phyloP scores from a whole-genome alignment of 2,888 invertebrate species.

The Netelia melanura region DNA sequence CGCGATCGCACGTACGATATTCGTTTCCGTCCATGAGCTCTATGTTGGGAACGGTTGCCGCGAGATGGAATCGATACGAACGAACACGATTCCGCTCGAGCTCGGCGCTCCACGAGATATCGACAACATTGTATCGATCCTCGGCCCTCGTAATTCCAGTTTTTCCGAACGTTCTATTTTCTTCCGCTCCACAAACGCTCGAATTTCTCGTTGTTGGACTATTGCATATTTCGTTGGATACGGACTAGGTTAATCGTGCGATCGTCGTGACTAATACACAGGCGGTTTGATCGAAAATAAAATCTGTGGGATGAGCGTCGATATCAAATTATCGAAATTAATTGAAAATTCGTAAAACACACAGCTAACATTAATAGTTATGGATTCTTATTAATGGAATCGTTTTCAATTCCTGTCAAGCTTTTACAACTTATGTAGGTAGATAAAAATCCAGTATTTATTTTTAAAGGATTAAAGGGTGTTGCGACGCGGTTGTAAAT shows the following conservation, averaged over 20 bases:
- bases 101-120: slow-evolving; percentile 54
- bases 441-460: too few relatives aligned
- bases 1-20: slow-evolving; percentile 51
- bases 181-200: background rate
- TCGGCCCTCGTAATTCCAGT: background rate
- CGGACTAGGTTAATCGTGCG: too few relatives aligned
- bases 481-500: background rate
- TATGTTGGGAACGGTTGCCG: slow-evolving; percentile 38
- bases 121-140: slow-evolving; percentile 65
- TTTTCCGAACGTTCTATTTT: background rate
- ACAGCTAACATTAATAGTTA: too few relatives aligned
- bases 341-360: too few relatives aligned
- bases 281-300: too few relatives aligned
- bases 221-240: background rate
- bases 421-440: too few relatives aligned
- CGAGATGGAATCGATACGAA: slow-evolving; percentile 49
- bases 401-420: too few relatives aligned
- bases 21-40: slow-evolving; percentile 52
- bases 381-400: too few relatives aligned
- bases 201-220: background rate
- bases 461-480: too few relatives aligned
- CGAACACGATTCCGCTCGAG: slow-evolving; percentile 30
- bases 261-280: too few relatives aligned
- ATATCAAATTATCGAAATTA: too few relatives aligned
- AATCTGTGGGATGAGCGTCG: too few relatives aligned